phyloP scores from a whole-genome alignment of 2,113 vertebrate genomes.

The Corapipo altera region DNA sequence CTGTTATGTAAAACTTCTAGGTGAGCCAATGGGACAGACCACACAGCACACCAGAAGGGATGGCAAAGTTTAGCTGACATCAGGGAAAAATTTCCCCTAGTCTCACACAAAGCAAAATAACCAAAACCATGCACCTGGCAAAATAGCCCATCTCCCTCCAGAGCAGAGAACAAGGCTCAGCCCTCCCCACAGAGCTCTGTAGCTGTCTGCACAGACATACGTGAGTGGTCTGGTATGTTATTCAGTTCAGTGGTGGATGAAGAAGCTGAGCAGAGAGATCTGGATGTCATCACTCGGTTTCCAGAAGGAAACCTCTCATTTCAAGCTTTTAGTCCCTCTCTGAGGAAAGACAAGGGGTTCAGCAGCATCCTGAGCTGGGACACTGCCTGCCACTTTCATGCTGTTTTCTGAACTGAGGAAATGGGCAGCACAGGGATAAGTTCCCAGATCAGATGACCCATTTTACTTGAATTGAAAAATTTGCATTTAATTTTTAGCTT shows the following conservation, averaged over 20 bases:
- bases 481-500: conserved; percentile 4
- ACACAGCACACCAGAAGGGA: neutral
- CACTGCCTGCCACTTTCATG: neutral
- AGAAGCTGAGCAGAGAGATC: neutral
- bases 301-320: neutral
- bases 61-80: neutral
- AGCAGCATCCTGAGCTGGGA: neutral
- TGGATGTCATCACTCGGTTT: neutral
- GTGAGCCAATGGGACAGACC: neutral
- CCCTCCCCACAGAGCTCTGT: neutral
- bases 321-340: neutral
- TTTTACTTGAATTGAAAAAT: conserved; percentile 12
- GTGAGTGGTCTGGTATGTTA: neutral
- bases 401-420: neutral
- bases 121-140: neutral
- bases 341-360: neutral
- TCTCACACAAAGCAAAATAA: neutral
- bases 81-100: neutral
- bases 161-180: neutral
- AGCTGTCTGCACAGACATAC: neutral
- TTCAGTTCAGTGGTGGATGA: neutral
- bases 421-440: neutral
- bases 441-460: neutral
- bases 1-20: neutral
- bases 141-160: neutral